A percentile compares a stretch with the other conserved stretches of the same genome.
These are phyloP conservation scores for Indicator maculatus DNA, from an alignment of 2,113 vertebrate species.

Conservation along the genomic window DNA sequence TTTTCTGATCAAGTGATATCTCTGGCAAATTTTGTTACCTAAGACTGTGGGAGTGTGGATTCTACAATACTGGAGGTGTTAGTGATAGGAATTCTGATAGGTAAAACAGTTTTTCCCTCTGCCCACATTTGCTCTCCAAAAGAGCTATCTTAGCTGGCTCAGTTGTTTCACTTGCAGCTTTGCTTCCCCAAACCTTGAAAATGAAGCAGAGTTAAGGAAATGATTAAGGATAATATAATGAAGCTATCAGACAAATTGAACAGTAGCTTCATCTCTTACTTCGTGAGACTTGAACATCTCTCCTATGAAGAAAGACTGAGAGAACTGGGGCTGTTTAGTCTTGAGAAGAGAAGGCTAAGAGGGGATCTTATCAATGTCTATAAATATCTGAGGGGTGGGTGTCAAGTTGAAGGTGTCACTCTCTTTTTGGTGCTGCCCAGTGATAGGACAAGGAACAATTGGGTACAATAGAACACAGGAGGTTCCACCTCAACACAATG, in stretches of 20 bases:
- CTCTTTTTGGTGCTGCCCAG: too few relatives aligned
- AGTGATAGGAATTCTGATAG: background rate
- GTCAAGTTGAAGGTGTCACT: too few relatives aligned
- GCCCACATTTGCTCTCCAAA: background rate
- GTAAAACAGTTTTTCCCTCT: background rate
- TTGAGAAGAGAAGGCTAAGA: too few relatives aligned
- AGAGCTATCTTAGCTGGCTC: background rate
- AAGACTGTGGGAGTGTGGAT: background rate
- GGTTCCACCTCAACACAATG: too few relatives aligned
- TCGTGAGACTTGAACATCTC: background rate
- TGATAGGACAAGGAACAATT: too few relatives aligned
- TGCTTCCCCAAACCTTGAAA: background rate
- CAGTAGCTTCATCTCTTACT: background rate
- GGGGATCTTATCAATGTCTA: too few relatives aligned
- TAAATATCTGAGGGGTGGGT: too few relatives aligned
- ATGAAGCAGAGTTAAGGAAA: background rate
- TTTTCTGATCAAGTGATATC: background rate
- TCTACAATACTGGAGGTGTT: background rate
- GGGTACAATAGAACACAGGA: too few relatives aligned
- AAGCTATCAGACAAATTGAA: background rate
- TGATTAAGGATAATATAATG: background rate
- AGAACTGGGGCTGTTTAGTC: background rate
- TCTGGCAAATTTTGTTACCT: background rate
- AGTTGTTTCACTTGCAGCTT: background rate
- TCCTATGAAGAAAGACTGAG: background rate